These are phyloP conservation scores for Miichthys miiuy DNA, from an alignment of 2,797 vertebrate species.

Conservation along the genomic window DNA sequence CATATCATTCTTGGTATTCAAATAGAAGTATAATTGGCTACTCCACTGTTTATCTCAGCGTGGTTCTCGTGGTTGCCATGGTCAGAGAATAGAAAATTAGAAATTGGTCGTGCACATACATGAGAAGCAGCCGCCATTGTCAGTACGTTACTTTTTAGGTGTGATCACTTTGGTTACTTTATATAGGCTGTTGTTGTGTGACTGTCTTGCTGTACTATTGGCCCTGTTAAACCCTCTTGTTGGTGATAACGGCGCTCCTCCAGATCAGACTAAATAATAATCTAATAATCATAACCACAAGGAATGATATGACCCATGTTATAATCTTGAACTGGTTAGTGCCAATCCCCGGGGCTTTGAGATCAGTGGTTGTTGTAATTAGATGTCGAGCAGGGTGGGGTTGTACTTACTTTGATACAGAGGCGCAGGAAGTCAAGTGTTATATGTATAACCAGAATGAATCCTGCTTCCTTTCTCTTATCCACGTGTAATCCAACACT, in stretches of 20 bases:
- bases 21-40: neutral
- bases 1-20: neutral
- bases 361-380: conserved; percentile 15
- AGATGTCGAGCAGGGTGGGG: neutral
- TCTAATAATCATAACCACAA: neutral
- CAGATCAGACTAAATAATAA: neutral
- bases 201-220: neutral
- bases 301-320: neutral
- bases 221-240: neutral
- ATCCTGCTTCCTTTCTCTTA: conserved; percentile 53
- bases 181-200: neutral
- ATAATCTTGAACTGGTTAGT: conserved; percentile 16
- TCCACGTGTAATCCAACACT: conserved; percentile 61
- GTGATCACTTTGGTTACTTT: neutral
- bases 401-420: conserved; percentile 23
- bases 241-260: neutral
- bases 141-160: neutral
- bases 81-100: neutral
- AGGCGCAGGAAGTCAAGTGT: conserved; percentile 36
- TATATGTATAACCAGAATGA: conserved; percentile 38
- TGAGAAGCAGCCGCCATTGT: neutral
- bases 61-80: conserved; percentile 6
- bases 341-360: neutral
- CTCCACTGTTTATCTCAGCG: neutral
- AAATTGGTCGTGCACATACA: neutral